Base-by-base conservation (phyloP, 2,797 vertebrate species). In the Lycodopsis pacificus region DNA sequence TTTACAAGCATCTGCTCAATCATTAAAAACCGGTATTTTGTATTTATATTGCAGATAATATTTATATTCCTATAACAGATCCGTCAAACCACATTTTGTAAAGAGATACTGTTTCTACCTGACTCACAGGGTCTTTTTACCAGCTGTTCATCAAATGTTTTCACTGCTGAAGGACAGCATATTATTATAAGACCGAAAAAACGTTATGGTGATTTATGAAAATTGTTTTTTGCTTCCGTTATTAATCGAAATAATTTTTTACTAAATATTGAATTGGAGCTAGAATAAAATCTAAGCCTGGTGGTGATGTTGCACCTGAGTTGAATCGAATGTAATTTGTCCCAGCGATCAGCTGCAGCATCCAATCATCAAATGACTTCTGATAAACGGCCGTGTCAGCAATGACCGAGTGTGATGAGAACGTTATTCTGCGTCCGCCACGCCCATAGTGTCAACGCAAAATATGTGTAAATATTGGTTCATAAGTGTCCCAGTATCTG, bases 381-480 rank as follows among this genome's bases (percentile, higher is more conserved):
- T 5, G 32, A 57, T 34, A 57, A 57, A 57, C 17, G 30, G 4
- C 27, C 17, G 27, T 30, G 54, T 58, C 30, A 19, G 56, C 2
- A 65, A n/a, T 49, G 20, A 49, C 46, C 10, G 17, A 14, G 19
- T 51, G 49, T n/a, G 10, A 75, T 71, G 14, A 54, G 69, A 73
- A 81, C 54, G 17, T 6, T 19, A 36, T 61, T 4, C 49, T 19
- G 19, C 25, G 9, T 75, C 36, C 1, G 6, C 62, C 46, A 27
- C 1, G 6, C 25, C 36, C 54, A 70, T 3, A 8, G 4, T 40
- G 30, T 46, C 20, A 66, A 34, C 63, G 19, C 11, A 57, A 17
- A 19, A 46, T 38, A 49, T 51, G 44, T 30, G 2, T 32, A 51
- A n/a, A 51, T 49, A n/a, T 49, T 19, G 46, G 46, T 20, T 49